Evolutionary conservation across 2,888 invertebrate species (phyloP), one percentile per base, ranked within the genome.

Genomic region (Pandemis heparana): DNA sequence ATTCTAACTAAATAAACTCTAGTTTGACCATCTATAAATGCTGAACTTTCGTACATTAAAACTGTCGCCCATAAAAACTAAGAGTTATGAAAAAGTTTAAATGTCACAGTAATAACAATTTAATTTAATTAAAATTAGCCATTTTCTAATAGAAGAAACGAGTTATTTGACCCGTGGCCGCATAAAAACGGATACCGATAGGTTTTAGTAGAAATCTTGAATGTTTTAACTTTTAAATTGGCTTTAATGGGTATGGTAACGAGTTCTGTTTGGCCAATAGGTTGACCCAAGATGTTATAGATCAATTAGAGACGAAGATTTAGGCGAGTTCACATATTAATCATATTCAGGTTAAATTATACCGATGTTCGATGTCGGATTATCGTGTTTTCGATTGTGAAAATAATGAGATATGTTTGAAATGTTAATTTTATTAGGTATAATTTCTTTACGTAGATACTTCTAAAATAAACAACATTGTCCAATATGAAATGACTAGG

Each of bases 41-140:
- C 41, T 10, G 23, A 38, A 59, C 59, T 56, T 68, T 46, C n/a
- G 4, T 53, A 10, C 23, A 63, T 32, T 70, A 51, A 71, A 60
- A 51, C 23, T 18, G 9, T 67, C 14, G 5, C 39, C 43, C 4
- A 48, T 46, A 39, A 63, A 59, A 68, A 65, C 16, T 41, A 12
- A 56, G 18, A 65, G 53, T 61, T 23, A 71, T 64, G 51, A 7
- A 65, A 71, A 71, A 70, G 65, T 53, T 70, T 60, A 70, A 61
- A 71, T 53, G 61, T 73, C 70, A 71, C 39, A 75, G 59, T 56
- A 65, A 71, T 63, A 71, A 48, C 63, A 63, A 59, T 71, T 75
- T 59, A 71, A 67, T 75, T 75, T 67, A 71, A 75, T 71, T 56
- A 56, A 48, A 67, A 67, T 63, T 16, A 41, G 41, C 43, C 51